phyloP scores from a whole-genome alignment of 2,888 invertebrate genomes.

The Aleiodes testaceus region DNA sequence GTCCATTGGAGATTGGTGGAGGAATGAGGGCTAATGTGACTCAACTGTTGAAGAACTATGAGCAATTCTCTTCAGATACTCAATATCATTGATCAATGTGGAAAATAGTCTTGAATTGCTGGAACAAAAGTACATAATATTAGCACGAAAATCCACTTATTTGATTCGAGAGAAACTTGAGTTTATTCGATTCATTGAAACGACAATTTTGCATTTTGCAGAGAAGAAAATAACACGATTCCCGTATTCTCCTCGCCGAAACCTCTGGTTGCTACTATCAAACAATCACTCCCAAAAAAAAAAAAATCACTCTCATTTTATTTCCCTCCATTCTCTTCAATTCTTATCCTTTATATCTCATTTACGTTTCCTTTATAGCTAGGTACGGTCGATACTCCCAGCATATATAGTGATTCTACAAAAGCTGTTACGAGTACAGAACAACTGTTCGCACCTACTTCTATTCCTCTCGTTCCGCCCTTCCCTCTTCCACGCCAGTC shows the following conservation, averaged over 20 bases:
- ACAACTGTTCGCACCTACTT: constrained; percentile 34
- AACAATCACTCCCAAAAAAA: constrained; percentile 20
- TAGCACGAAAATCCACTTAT: too few species aligned
- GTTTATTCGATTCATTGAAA: too few species aligned
- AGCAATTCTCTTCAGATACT: too few species aligned
- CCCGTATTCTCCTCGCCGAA: not conserved
- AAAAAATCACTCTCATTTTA: constrained; percentile 17
- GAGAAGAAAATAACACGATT: not conserved
- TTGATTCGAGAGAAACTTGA: too few species aligned
- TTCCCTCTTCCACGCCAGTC: not conserved
- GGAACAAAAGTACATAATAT: too few species aligned
- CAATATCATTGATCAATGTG: too few species aligned
- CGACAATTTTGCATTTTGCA: too few species aligned
- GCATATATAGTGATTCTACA: constrained; percentile 10
- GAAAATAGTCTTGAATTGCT: too few species aligned
- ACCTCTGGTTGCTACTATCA: not conserved
- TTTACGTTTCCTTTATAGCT: constrained; percentile 10
- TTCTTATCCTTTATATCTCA: constrained; percentile 13
- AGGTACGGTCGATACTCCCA: not conserved
- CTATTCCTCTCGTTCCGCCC: constrained; percentile 2
- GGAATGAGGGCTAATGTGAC: too few species aligned
- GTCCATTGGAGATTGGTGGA: too few species aligned
- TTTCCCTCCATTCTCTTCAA: constrained; percentile 8
- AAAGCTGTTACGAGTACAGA: constrained; percentile 27
- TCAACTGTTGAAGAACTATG: too few species aligned